A percentile compares a stretch with the other conserved stretches of the same genome.
These are phyloP conservation scores for Papilio glaucus DNA, from an alignment of 1,140 invertebrate species.

Conservation along the genomic window DNA sequence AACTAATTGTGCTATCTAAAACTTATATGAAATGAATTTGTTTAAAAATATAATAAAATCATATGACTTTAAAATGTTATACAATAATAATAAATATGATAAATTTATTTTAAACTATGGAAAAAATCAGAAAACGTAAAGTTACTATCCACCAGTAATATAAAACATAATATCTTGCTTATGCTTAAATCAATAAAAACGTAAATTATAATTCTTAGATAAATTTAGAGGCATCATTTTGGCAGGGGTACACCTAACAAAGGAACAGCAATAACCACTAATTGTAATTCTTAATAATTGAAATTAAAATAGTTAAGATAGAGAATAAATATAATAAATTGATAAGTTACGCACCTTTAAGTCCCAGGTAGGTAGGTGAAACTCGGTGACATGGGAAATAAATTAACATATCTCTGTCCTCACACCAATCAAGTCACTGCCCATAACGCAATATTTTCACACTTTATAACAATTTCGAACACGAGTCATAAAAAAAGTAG, in stretches of 20 bases:
- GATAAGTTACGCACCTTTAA: conserved; percentile 69
- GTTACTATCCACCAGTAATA: no score
- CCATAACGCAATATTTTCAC: conserved; percentile 60
- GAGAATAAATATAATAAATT: conserved; percentile 48
- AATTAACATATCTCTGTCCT: conserved; percentile 81
- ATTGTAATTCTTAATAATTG: conserved; percentile 24
- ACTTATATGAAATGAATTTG: no score
- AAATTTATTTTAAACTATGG: no score
- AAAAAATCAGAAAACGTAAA: no score
- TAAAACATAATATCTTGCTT: not conserved
- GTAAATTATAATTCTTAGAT: not conserved
- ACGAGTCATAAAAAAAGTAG: conserved; percentile 49
- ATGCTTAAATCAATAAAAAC: not conserved
- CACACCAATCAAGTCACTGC: conserved; percentile 67
- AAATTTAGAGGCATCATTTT: conserved; percentile 4
- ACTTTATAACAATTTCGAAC: conserved; percentile 46
- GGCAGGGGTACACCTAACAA: conserved; percentile 35
- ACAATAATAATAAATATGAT: no score
- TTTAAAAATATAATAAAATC: no score
- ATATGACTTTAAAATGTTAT: no score
- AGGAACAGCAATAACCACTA: conserved; percentile 34
- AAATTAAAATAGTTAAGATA: conserved; percentile 28
- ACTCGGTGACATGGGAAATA: conserved; percentile 76
- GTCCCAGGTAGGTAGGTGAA: conserved; percentile 76
- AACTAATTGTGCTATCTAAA: no score